phyloP scores from a whole-genome alignment of 2,113 vertebrate genomes.

The Dipodomys ordii region DNA sequence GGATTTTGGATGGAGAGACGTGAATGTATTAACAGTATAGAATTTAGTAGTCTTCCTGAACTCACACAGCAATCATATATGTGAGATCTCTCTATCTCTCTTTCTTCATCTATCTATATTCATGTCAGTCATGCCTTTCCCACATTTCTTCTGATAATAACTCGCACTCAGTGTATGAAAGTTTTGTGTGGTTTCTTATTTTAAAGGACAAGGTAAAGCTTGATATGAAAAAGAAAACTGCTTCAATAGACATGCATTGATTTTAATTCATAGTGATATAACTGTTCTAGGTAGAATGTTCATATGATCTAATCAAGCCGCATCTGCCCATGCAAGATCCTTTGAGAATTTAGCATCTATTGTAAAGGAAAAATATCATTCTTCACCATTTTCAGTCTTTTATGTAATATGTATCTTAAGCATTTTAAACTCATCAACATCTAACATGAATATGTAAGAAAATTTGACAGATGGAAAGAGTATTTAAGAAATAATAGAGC shows the following conservation, averaged over 20 bases:
- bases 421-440: neutral
- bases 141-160: neutral
- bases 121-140: neutral
- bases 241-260: slow-evolving; percentile 20
- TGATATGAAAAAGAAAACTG: slow-evolving; percentile 7
- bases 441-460: neutral
- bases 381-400: slow-evolving; percentile 1
- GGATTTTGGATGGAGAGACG: neutral
- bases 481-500: neutral
- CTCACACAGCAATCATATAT: neutral
- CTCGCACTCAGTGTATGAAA: neutral
- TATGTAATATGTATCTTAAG: neutral
- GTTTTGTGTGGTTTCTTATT: slow-evolving; percentile 23
- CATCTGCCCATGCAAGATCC: neutral
- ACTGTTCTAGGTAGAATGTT: neutral
- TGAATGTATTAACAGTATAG: neutral
- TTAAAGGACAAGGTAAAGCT: slow-evolving; percentile 4
- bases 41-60: neutral
- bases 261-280: slow-evolving; percentile 60
- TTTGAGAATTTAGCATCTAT: slow-evolving; percentile 31
- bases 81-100: neutral
- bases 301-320: slow-evolving; percentile 41
- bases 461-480: neutral
- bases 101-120: neutral
- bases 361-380: slow-evolving; percentile 20